Evolutionary conservation across 2,797 vertebrate species (phyloP).

Genomic region (Cyclopterus lumpus): DNA sequence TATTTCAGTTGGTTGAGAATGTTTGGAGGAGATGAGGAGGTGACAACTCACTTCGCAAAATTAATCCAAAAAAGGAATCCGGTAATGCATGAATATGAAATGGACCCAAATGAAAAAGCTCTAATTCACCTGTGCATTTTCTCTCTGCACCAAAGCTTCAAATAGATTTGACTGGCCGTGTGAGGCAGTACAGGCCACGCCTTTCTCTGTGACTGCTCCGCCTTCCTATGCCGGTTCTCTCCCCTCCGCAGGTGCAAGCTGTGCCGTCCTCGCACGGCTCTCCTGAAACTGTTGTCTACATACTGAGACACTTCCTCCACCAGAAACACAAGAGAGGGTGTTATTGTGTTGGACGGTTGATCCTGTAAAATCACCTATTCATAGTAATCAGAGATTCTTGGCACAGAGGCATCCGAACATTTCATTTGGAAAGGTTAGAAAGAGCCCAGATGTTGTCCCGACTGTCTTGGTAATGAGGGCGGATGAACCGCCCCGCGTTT

Average conservation of each 20-base stretch:
- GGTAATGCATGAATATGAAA: conserved; percentile 29
- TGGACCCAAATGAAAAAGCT: conserved; percentile 5
- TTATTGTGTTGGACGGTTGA: not conserved
- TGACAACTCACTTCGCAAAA: conserved; percentile 3
- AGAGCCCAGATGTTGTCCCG: conserved; percentile 34
- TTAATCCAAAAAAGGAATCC: conserved; percentile 20
- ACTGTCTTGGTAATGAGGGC: conserved; percentile 28
- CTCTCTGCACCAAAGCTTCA: conserved; percentile 51
- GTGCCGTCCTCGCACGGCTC: conserved; percentile 24
- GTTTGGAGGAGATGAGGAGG: conserved; percentile 2
- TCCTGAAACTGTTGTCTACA: conserved; percentile 33
- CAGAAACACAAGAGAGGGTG: not conserved
- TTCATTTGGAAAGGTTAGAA: conserved; percentile 16
- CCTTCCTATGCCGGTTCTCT: conserved; percentile 40
- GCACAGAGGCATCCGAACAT: conserved; percentile 11
- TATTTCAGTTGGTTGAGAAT: conserved; percentile 10
- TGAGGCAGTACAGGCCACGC: too few relatives aligned
- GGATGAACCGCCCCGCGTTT: conserved; percentile 5
- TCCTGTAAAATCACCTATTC: not conserved
- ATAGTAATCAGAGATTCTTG: not conserved
- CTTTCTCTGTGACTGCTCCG: conserved; percentile 50
- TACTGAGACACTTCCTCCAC: conserved; percentile 25
- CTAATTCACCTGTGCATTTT: conserved; percentile 21
- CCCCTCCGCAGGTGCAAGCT: conserved; percentile 45
- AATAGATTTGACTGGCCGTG: too few relatives aligned